Evolutionary conservation across 2,888 invertebrate species (phyloP), one percentile per base, ranked within the genome.

Genomic region (Atethmia centrago): DNA sequence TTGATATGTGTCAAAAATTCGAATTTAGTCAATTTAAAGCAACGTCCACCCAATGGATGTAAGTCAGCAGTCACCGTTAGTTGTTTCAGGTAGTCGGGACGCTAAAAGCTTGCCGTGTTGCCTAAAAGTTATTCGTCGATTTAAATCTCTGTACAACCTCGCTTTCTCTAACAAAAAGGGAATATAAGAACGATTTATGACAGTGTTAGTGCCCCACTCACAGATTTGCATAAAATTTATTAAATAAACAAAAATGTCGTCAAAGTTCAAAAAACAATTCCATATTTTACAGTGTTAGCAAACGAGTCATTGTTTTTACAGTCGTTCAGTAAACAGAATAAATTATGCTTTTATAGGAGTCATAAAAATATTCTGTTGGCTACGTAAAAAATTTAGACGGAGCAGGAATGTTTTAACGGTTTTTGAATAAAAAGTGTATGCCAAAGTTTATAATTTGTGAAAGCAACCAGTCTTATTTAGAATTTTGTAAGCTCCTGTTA

Each of bases 321-420:
- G 53, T 59, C 77, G 19, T 45, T 63, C 53, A 45, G 66, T 79
- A 77, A 79, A 82, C 77, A 71, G 82, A 82, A 79, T 82, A 77
- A 79, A 79, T 79, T 77, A 77, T 28, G 31, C 21, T 63, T 77
- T 82, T 70, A 49, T 77, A 63, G 19, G 62, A 45, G 56, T 62
- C 71, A 66, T 77, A 71, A 82, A 76, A 82, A 66, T 77, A 47
- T 51, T 69, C 2, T 62, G 56, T 58, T 56, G 36, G 31, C 47
- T 58, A n/a, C 59, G 49, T 64, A 31, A 67, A 56, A 56, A 40
- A 74, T 56, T 65, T 51, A 40, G 45, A 25, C 31, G 31, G 12
- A 12, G 3, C 28, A 19, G 7, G 31, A 28, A 21, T 49, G 7
- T 51, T 74, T 66, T 62, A 63, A 53, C 14, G 80, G 25, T 36